Evolutionary conservation across 2,113 vertebrate genomes (phyloP), one percentile per base, ranked within the genome.

Genomic region (Tonatia bakeri): DNA sequence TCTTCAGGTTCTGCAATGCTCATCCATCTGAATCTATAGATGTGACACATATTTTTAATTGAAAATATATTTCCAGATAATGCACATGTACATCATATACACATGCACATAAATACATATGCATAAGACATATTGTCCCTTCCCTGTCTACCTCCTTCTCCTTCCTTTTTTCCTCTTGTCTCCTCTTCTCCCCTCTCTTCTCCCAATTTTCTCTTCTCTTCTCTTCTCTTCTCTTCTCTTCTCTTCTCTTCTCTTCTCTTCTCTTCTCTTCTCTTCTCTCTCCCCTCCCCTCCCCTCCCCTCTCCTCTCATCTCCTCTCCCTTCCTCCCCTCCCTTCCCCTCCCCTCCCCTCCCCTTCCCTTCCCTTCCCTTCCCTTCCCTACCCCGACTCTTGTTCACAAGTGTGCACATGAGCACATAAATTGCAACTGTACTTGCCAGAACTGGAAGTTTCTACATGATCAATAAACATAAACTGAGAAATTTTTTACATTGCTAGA

Each of bases 151-250:
- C 11, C 28, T 50, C 16, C 20, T 16, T 19, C 17, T 54, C 38
- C 8, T 14, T n/a, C 28, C 45, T 33, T 24, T 0, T 5, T 5
- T 36, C 14, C 28, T 13, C 43, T 47, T n/a, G 2, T 2, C n/a
- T 65, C 28, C 38, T 20, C 13, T 38, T 7, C 3, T 36, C 24
- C 5, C 3, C 43, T 64, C 22, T 10, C n/a, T 17, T 24, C 15
- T 47, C 47, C 47, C 11, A 43, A 43, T 43, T 43, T 43, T 43
- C 6, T 2, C 24, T 65, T 9, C n/a, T 7, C 7, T 38, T 4
- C 5, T 15, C 17, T 4, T 5, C 40, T 75, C 20, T 9, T 24
- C 26, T 24, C 14, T 45, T 28, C 8, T 38, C 38, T 52, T n/a
- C 19, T 2, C 7, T 33, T 43, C 14, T 6, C 40, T 5, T 9